Conservation (phyloP, 2,113 vertebrate genomes). For the Propithecus coquereli region DNA sequence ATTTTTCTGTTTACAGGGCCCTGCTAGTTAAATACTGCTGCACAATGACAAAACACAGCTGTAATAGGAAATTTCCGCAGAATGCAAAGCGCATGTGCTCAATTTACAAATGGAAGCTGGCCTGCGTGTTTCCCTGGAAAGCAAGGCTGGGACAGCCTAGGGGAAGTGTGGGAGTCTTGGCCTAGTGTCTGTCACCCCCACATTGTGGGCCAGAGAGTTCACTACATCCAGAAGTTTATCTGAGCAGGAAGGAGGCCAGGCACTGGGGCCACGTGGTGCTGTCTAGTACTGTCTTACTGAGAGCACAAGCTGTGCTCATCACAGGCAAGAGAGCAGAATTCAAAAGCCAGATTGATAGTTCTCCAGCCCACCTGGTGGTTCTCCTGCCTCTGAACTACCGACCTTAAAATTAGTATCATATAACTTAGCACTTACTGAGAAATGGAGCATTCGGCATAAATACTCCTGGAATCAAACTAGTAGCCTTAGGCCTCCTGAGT, state of each 20-base stretch:
- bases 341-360: background rate
- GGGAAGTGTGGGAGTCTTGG: background rate
- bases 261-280: too few species aligned
- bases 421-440: background rate
- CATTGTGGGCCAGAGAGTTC: background rate
- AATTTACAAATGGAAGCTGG: background rate
- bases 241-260: background rate
- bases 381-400: background rate
- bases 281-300: background rate
- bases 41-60: constrained; percentile 28
- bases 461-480: background rate
- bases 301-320: background rate
- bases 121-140: background rate
- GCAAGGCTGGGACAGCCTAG: background rate
- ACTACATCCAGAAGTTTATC: background rate
- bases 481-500: background rate
- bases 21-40: constrained; percentile 6
- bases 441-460: background rate
- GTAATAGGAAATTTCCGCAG: background rate
- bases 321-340: background rate
- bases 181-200: background rate
- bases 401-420: background rate
- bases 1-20: constrained; percentile 29
- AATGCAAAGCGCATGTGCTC: background rate
- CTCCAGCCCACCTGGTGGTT: background rate